Percentiles rank a stretch among this genome's conserved stretches.
Evolutionary conservation across 2,888 invertebrate genomes (phyloP).

Genomic region (Leucania comma): DNA sequence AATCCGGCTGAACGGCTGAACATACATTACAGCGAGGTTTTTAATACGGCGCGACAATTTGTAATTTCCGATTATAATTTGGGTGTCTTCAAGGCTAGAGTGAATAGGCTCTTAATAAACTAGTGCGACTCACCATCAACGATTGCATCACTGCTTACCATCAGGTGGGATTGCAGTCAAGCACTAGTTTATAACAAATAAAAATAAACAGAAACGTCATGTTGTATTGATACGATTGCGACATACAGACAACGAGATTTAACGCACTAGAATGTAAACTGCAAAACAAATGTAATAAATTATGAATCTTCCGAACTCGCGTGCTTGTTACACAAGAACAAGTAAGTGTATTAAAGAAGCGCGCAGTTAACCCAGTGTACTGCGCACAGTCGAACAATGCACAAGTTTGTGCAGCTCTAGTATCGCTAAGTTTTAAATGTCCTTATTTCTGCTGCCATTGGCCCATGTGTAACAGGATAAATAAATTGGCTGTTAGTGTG

Average conservation of each 20-base stretch:
- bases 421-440: constrained; percentile 55
- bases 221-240: no score
- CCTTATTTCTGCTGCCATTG: constrained; percentile 40
- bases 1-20: no score
- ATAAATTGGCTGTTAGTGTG: constrained; percentile 36
- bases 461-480: constrained; percentile 12
- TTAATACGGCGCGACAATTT: no score
- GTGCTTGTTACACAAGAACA: constrained; percentile 46
- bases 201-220: no score
- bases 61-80: no score
- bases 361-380: constrained; percentile 23
- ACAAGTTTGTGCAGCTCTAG: constrained; percentile 34
- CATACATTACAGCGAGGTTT: no score
- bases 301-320: constrained; percentile 18
- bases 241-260: neutral
- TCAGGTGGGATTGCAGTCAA: no score
- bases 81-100: no score
- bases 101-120: no score
- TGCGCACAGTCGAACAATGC: constrained; percentile 3
- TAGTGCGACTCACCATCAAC: no score
- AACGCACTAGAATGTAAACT: constrained; percentile 7
- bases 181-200: no score
- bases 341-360: constrained; percentile 53
- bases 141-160: no score
- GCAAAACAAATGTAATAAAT: constrained; percentile 24